Evolutionary conservation across 1,140 invertebrate genomes (phyloP).

Genomic region (Arion vulgaris): DNA sequence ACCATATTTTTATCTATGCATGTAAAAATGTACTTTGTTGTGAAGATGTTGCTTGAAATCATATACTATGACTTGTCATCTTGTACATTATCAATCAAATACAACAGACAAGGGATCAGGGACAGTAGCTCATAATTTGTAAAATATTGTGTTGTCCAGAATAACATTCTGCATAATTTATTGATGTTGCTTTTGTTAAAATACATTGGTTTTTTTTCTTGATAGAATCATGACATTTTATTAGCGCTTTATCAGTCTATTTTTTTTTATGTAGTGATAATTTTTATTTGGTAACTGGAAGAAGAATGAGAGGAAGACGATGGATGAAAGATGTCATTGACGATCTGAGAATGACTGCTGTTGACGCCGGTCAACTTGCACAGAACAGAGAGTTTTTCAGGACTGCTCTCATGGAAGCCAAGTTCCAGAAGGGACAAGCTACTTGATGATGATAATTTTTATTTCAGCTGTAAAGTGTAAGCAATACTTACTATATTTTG

Average conservation of each 20-base stretch:
- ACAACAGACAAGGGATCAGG: not conserved
- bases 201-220: not conserved
- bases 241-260: not conserved
- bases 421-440: no score
- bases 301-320: no score
- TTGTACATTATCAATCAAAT: not conserved
- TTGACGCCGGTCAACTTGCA: no score
- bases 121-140: not conserved
- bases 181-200: not conserved
- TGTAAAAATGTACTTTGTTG: not conserved
- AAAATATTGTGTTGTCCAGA: no score
- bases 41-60: not conserved
- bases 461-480: no score
- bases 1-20: not conserved
- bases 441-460: no score
- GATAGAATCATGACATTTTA: not conserved
- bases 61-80: not conserved
- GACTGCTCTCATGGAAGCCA: no score
- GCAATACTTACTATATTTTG: no score
- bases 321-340: no score
- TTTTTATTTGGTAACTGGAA: no score
- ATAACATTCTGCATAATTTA: constrained; percentile 1
- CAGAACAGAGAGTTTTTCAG: no score
- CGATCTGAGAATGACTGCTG: no score
- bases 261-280: not conserved